Conservation (phyloP, 2,888 invertebrate species). For the Aquatica leii region DNA sequence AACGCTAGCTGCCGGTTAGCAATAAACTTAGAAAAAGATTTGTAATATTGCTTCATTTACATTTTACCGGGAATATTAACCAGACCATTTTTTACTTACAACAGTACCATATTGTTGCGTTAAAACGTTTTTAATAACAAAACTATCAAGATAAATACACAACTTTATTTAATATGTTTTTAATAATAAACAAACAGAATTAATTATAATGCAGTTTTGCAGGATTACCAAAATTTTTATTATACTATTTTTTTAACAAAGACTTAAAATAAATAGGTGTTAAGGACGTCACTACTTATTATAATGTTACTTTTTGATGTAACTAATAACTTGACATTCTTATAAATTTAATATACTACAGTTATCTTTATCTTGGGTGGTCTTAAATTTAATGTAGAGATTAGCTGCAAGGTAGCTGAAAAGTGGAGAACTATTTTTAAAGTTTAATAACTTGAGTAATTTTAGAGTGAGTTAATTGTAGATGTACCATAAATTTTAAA, state of each 20-base stretch:
- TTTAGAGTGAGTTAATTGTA: constrained; percentile 12
- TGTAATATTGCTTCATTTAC: constrained; percentile 37
- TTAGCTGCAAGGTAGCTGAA: constrained; percentile 16
- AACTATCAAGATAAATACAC: neutral
- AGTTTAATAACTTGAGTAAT: constrained; percentile 23
- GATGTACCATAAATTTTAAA: constrained; percentile 14
- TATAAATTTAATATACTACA: constrained; percentile 7
- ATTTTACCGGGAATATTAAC: constrained; percentile 33
- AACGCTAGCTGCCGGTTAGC: constrained; percentile 28
- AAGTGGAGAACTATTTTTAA: constrained; percentile 22
- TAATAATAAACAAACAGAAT: constrained; percentile 22
- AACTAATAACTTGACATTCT: constrained; percentile 4
- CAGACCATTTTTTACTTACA: constrained; percentile 35
- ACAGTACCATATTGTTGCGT: constrained; percentile 20
- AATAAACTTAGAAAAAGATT: constrained; percentile 36
- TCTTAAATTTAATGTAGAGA: constrained; percentile 8
- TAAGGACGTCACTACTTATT: constrained; percentile 3
- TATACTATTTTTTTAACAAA: neutral
- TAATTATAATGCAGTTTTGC: too few species aligned
- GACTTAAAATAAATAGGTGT: neutral
- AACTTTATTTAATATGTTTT: neutral
- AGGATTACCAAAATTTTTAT: constrained; percentile 8
- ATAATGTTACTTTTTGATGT: constrained; percentile 6
- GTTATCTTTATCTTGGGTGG: constrained; percentile 1
- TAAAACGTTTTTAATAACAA: constrained; percentile 9